Evolutionary conservation across 2,888 invertebrate species (phyloP).

Genomic region (Priocnemis perturbator): DNA sequence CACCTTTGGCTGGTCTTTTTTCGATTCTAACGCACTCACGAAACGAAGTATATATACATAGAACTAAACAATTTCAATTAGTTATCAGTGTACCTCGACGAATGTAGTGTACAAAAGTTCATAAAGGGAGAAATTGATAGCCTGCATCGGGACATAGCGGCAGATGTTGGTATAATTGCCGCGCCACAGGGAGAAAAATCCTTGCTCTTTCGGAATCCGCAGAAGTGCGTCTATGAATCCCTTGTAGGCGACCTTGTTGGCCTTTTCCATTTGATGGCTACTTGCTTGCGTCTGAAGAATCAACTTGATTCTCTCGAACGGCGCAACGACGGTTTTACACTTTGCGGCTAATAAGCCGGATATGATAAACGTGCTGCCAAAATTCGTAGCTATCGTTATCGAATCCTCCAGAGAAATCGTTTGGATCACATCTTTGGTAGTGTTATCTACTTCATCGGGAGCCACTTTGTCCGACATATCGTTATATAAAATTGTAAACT

Average conservation of each 20-base stretch:
- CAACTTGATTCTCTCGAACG: slow-evolving; percentile 38
- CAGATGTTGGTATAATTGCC: slow-evolving; percentile 36
- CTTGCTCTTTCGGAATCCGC: slow-evolving; percentile 37
- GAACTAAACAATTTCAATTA: not conserved
- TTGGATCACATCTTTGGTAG: no score
- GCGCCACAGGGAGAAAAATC: slow-evolving; percentile 39
- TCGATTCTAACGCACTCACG: no score
- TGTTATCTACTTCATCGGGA: no score
- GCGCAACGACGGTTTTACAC: slow-evolving; percentile 36
- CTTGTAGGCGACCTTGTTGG: slow-evolving; percentile 22
- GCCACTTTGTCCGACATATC: no score
- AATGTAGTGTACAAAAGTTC: slow-evolving; percentile 27
- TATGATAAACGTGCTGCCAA: slow-evolving; percentile 22
- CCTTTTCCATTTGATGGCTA: slow-evolving; percentile 29
- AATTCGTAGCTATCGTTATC: no score
- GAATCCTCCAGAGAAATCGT: no score
- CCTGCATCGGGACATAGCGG: slow-evolving; percentile 40
- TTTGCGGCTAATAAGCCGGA: slow-evolving; percentile 33
- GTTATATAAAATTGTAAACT: no score
- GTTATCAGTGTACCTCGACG: slow-evolving; percentile 18
- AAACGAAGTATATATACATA: no score
- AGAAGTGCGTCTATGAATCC: slow-evolving; percentile 26
- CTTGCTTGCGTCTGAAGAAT: slow-evolving; percentile 43
- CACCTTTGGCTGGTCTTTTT: no score
- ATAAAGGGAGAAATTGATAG: slow-evolving; percentile 39